Base-by-base conservation (phyloP, 1,140 invertebrate genomes). In the Heliothis subflexa region DNA sequence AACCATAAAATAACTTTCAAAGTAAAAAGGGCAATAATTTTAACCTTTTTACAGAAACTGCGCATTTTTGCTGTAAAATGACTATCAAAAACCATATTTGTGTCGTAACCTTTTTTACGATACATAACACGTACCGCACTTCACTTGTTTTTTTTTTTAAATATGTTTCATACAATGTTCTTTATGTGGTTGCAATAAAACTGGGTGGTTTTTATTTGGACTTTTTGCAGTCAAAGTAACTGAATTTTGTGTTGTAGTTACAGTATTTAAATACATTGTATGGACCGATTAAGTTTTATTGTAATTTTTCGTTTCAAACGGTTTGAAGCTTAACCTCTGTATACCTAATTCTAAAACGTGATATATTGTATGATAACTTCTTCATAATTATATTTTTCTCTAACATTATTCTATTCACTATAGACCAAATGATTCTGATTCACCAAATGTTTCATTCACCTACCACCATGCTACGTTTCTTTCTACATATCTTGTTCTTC, bases 61-160 rank as follows among this genome's bases (percentile, higher is more conserved):
- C 14, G 10, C 25, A 71, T 55, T 55, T 40, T 28, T 12, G 68
- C 68, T 1, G 12, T 54, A 71, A 71, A 71, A 55, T 18, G 47
- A 40, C 21, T 18, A 55, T 40, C 13, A 54, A 40, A 33, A 14
- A 18, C n/a, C 68, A 33, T 71, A 55, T 71, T 71, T 71, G 52
- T 47, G 68, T 55, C 68, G 33, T 71, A 78, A 71, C 50, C 50
- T 49, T 79, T 78, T 78, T 79, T 79, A 79, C 50, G 78, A 73
- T 55, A 79, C 40, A 73, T 62, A 79, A 33, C 49, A 59, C 16
- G 18, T 33, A 59, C 16, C 62, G 55, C 71, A 73, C 78, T 79
- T 73, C 40, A 33, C 16, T 16, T 7, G 33, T 7, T 40, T 40
- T 40, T 40, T 25, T 79, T 79, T 79, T 78, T 72, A 59, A 66